phyloP scores from a whole-genome alignment of 1,140 invertebrate genomes.

The Polyergus mexicanus region DNA sequence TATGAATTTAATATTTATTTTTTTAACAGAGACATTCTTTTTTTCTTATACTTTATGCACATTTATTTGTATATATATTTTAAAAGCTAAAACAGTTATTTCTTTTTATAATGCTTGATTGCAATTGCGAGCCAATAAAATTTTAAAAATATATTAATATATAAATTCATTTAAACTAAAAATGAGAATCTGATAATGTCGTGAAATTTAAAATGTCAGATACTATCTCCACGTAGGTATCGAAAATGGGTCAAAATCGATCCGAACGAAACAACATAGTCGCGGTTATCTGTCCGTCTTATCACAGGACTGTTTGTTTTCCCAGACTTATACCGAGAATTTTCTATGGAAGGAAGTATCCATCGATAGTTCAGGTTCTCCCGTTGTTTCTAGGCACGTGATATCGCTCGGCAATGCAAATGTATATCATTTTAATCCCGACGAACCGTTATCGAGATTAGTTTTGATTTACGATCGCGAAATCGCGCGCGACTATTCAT shows the following conservation, averaged over 20 bases:
- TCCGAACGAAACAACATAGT: neutral
- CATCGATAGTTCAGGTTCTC: neutral
- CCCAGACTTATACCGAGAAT: neutral
- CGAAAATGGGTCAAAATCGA: constrained; percentile 3
- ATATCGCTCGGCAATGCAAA: neutral
- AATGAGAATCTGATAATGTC: neutral
- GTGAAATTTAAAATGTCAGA: neutral
- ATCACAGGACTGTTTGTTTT: neutral
- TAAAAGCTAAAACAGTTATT: no score
- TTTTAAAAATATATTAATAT: no score
- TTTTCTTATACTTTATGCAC: neutral
- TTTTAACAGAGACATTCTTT: neutral
- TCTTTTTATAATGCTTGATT: neutral
- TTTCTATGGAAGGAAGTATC: constrained; percentile 23
- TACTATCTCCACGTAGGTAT: neutral
- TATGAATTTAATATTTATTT: neutral
- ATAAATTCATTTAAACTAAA: neutral
- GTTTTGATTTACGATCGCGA: neutral
- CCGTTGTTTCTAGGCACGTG: neutral
- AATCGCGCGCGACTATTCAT: constrained; percentile 5
- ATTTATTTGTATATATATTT: neutral
- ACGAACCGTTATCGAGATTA: neutral
- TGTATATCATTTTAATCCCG: neutral
- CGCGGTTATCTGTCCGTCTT: neutral
- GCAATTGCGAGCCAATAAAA: neutral